phyloP scores from a whole-genome alignment of 37 sponge, comb jelly and placozoan genomes.

The Ianthella basta region DNA sequence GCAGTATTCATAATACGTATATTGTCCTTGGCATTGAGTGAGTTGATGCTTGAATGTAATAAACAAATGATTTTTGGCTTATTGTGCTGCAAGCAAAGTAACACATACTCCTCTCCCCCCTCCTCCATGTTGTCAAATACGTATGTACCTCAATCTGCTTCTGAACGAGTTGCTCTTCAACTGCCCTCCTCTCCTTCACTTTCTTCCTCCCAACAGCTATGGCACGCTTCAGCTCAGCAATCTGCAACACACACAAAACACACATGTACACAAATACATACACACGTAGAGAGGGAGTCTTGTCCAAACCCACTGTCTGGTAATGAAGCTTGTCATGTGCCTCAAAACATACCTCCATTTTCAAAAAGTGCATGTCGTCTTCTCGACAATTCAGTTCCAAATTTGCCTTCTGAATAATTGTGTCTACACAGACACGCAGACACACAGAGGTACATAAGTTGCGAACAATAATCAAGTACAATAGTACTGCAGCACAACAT shows the following conservation, averaged over 20 bases:
- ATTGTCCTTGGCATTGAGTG: no score
- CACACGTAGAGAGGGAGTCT: not conserved
- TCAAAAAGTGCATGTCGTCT: slow-evolving; percentile 85
- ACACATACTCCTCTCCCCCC: no score
- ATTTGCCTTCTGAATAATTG: slow-evolving; percentile 73
- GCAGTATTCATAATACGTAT: no score
- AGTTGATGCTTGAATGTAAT: no score
- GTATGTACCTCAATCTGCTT: slow-evolving; percentile 67
- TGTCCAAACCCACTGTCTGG: no score
- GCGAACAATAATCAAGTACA: no score
- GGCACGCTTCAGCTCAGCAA: slow-evolving; percentile 65
- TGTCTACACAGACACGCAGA: slow-evolving; percentile 44
- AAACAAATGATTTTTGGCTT: no score
- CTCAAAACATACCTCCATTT: slow-evolving; percentile 78
- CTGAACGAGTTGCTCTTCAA: slow-evolving; percentile 67
- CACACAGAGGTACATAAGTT: not conserved
- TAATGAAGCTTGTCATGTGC: slow-evolving; percentile 8
- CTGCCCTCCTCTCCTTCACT: slow-evolving; percentile 57
- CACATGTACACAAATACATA: not conserved
- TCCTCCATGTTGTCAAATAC: no score
- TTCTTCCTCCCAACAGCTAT: slow-evolving; percentile 63
- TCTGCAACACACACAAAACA: slow-evolving; percentile 19
- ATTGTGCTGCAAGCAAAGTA: no score
- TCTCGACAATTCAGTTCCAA: slow-evolving; percentile 79
- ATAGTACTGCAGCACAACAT: no score